Base-by-base conservation (phyloP, 2,797 vertebrate genomes). In the Silurus aristotelis region DNA sequence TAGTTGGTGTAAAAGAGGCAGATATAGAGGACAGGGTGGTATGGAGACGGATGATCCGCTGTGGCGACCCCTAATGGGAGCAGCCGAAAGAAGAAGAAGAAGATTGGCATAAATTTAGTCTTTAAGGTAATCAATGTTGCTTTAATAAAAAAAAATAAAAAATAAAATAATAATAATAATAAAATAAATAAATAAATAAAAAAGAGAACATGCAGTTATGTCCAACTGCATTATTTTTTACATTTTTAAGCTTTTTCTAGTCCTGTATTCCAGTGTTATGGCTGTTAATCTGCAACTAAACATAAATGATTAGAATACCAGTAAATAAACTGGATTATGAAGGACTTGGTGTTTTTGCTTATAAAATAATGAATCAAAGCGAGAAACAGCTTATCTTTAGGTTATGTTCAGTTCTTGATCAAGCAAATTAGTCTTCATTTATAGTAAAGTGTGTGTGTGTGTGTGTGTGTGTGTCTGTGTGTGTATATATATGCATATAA, bases 301-400 rank as follows among this genome's bases (percentile, higher is more conserved):
- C 60, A 75, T 55, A 63, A 63, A 83, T 75, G 43, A 27, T 73
- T 82, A 46, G 48, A 73, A 73, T 52, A 61, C 20, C 56, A 72
- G 55, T 58, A 17, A 38, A 73, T 22, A 25, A 25, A 52, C 71
- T 52, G 71, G 46, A 25, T 52, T 76, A 56, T 75, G 38, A 15
- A 20, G 46, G 55, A 31, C 17, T 48, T 25, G 17, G 14, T 70
- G 27, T 20, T 12, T 6, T 31, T 46, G 9, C 67, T 80, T 56
- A 66, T 20, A 64, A 64, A 75, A 75, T 38, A 71, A 46, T 60
- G 31, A 20, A n/a, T 2, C 22, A n/a, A 75, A 48, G 75, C 5
- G 38, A 52, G 70, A 63, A 83, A 25, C 70, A 63, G 56, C 22
- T 38, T 73, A 46, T 68, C 58, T 58, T 25, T 14, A 12, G 70